Base-by-base conservation (phyloP, 2,113 vertebrate genomes). In the Calonectris borealis region DNA sequence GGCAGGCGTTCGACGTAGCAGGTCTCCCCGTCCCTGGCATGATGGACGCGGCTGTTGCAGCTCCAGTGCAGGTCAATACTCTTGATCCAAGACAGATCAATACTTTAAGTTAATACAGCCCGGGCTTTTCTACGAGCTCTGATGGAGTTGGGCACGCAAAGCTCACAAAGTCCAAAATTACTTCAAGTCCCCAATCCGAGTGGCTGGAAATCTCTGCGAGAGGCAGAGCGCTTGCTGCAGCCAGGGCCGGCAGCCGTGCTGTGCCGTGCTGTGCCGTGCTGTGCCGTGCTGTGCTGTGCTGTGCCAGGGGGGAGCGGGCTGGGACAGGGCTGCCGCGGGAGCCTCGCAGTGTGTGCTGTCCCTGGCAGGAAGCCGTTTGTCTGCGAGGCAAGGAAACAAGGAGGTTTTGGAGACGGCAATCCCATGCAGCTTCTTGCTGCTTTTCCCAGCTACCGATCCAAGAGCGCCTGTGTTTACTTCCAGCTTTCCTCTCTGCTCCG, bases 391-490 rank as follows among this genome's bases (percentile, higher is more conserved):
- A 94, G 96, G 95, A 96, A 97, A 83, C 79, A 17, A 79, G 89
- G 86, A 86, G 77, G 69, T 32, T 65, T 65, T 75, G 85, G 90
- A 88, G 93, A 82, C 10, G 11, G 93, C 93, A 93, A 31, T 92
- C 79, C 90, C 91, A 84, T 72, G 92, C 85, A 91, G 95, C 73
- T 91, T 52, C 92, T 97, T 6, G 2, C 78, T 77, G 86, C 83
- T 62, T 94, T 97, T 97, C 96, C 97, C 97, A 95, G 95, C 93
- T 84, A 76, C 89, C 1, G 82, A 95, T 94, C 96, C 94, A 94
- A 93, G 90, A 94, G 87, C 0, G 88, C 92, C 86, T 88, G 88
- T 97, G 97, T 98, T 97, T 97, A 97, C 96, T 97, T 87, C 57
- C 95, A 92, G 95, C 94, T 90, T 97, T 98, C 97, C 96, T 93